These are phyloP conservation scores for Anoura caudifer DNA, from an alignment of 2,113 vertebrate genomes.

Conservation along the genomic window DNA sequence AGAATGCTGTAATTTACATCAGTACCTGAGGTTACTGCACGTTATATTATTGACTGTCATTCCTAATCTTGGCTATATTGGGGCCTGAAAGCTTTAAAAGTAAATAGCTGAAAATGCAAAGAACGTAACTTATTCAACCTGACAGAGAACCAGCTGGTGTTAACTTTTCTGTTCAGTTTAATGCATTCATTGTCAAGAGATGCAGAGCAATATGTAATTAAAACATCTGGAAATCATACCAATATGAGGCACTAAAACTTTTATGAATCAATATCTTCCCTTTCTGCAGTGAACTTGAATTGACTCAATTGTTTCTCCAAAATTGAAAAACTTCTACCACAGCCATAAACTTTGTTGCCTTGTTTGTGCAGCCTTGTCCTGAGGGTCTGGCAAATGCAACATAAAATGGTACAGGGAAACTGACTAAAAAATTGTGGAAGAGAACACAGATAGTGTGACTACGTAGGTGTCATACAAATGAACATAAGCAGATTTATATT, in stretches of 20 bases:
- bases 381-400: background rate
- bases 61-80: background rate
- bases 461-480: background rate
- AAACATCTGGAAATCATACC: slow-evolving; percentile 56
- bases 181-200: background rate
- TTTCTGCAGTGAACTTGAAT: background rate
- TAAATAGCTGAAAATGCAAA: background rate
- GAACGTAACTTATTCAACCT: background rate
- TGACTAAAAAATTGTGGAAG: background rate
- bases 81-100: background rate
- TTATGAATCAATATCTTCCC: slow-evolving; percentile 2
- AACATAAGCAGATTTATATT: background rate
- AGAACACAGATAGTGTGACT: background rate
- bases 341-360: background rate
- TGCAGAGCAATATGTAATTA: slow-evolving; percentile 41
- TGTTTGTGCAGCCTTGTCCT: background rate
- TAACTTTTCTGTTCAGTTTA: background rate
- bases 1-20: accelerated
- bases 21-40: background rate
- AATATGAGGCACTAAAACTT: background rate
- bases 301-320: background rate
- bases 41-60: background rate
- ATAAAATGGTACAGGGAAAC: background rate
- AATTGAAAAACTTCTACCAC: background rate
- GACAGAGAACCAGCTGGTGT: background rate